Evolutionary conservation across 1,140 invertebrate genomes (phyloP), one percentile per base, ranked within the genome.

Genomic region (Aphelinus atriplicis): DNA sequence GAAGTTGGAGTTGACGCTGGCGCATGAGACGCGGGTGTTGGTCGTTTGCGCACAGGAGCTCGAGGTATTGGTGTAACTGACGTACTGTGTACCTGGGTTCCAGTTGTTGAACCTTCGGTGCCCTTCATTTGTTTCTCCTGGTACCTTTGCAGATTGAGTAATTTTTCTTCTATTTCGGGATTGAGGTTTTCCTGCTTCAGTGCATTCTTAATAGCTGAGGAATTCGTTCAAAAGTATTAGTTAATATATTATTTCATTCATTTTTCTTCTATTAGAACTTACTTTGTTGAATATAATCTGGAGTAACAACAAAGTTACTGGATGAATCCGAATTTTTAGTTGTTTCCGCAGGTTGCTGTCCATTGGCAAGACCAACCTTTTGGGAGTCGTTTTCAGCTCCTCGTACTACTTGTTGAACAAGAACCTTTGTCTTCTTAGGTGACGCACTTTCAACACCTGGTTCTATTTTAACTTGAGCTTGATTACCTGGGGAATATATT

Each of bases 141-240:
- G 81, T 96, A 95, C 50, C 94, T 91, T 84, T 97, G 96, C 76
- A 97, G 89, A 78, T 95, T 95, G 3, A 97, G 87, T 43, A 98
- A 84, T 83, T 97, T 97, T 78, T 97, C 96, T 84, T 97, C 95
- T 63, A 97, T 95, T 86, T 97, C 96, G 1, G 96, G 96, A 85
- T 96, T 95, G 9, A 97, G 87, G 84, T 96, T 96, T 81, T 95
- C 94, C 84, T 94, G 93, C 83, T 94, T 95, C 55, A 96, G 84
- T 5, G 94, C 94, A 84, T 92, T 94, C 86, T 94, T 94, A 71
- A 95, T 95, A 2, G 94, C 94, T 95, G 83, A 6, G 85, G 85
- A 82, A 79, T 51, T 78, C 7, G 77, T 61, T 55, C 45, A 60
- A 71, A 62, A 56, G 9, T 7, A 72, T 10, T 56, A 73, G 48